Percentiles rank a stretch among this genome's conserved stretches.
phyloP scores from a whole-genome alignment of 2,888 invertebrate genomes.

The Drosophila atripex region DNA sequence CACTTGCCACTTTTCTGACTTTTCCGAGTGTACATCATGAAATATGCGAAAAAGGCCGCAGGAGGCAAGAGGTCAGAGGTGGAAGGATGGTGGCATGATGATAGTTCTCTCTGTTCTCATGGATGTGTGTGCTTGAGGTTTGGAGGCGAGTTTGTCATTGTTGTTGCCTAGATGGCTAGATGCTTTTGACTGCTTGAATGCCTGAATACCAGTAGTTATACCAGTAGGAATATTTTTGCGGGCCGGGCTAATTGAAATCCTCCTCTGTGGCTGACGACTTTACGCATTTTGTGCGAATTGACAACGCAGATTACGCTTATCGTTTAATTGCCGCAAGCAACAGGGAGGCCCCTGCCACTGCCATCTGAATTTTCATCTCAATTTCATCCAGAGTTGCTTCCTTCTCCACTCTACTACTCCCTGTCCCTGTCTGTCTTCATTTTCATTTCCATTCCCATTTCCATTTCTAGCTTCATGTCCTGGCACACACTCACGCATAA shows the following conservation, averaged over 20 bases:
- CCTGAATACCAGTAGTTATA: neutral
- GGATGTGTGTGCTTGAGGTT: neutral
- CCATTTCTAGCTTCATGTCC: constrained; percentile 13
- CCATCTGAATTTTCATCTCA: constrained; percentile 13
- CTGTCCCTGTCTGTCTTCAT: neutral
- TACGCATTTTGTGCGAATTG: constrained; percentile 73
- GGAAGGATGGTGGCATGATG: neutral
- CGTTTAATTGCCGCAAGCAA: constrained; percentile 75
- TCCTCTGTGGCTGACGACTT: constrained; percentile 61
- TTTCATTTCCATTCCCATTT: constrained; percentile 24
- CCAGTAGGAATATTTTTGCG: constrained; percentile 30
- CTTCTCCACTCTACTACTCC: neutral
- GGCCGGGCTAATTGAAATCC: constrained; percentile 70
- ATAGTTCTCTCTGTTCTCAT: constrained; percentile 9
- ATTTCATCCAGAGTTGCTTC: neutral
- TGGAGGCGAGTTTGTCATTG: neutral
- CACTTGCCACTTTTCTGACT: constrained; percentile 4
- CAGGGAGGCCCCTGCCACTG: constrained; percentile 53
- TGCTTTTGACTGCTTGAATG: no score
- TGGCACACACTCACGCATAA: constrained; percentile 62
- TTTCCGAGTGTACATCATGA: constrained; percentile 57
- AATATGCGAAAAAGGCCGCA: constrained; percentile 72
- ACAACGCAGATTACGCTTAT: constrained; percentile 73
- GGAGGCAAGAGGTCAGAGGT: neutral
- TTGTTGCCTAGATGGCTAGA: no score